These are phyloP conservation scores for Muscicapa comitata DNA, from an alignment of 2,797 vertebrate genomes.

Conservation along the genomic window DNA sequence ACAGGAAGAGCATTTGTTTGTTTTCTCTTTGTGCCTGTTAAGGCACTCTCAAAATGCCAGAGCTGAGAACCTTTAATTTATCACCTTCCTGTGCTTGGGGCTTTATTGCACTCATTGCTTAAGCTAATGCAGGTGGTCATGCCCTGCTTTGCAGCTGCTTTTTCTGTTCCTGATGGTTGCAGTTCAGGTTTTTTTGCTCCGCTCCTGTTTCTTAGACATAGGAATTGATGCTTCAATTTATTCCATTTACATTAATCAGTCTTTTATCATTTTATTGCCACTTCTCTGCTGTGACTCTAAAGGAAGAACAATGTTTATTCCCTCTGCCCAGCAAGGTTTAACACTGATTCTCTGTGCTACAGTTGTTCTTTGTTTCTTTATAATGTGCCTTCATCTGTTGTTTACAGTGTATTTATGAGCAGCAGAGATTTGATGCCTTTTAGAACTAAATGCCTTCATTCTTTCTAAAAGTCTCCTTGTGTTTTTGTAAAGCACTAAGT, in stretches of 20 bases:
- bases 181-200: not conserved
- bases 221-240: slow-evolving; percentile 17
- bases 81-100: slow-evolving; percentile 16
- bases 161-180: not conserved
- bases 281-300: not conserved
- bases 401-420: not conserved
- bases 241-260: slow-evolving; percentile 29
- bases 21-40: slow-evolving; percentile 36
- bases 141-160: slow-evolving; percentile 37
- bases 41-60: slow-evolving; percentile 32
- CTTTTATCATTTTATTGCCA: slow-evolving; percentile 24
- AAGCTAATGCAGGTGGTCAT: slow-evolving; percentile 14
- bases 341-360: not conserved
- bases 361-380: slow-evolving; percentile 40
- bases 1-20: slow-evolving; percentile 16
- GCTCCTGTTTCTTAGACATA: not conserved
- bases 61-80: slow-evolving; percentile 57
- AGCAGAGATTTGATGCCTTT: not conserved
- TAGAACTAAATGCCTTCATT: not conserved
- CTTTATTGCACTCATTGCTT: slow-evolving; percentile 26
- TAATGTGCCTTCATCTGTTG: not conserved
- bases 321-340: slow-evolving; percentile 6
- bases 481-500: not conserved
- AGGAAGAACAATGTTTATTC: not conserved
- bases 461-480: not conserved